Percentiles rank a stretch among this genome's conserved stretches.
These are phyloP conservation scores for Spermophilus dauricus DNA, from an alignment of 2,113 vertebrate genomes.

Conservation along the genomic window DNA sequence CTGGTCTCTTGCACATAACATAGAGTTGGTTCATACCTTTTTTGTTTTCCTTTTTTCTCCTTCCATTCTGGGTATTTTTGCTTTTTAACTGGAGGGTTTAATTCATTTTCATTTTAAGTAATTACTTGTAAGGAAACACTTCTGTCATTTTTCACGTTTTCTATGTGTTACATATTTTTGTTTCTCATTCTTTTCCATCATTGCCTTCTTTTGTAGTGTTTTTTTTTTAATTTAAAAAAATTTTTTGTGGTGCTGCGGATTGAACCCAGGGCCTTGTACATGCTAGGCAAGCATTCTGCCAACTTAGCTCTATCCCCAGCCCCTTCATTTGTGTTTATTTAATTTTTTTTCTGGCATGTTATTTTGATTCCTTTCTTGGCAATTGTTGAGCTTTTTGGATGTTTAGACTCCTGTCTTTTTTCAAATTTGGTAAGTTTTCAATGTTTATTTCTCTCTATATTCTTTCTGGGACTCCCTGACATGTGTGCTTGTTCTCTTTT, in stretches of 20 bases:
- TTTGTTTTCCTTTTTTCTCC: neutral
- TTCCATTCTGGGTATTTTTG: neutral
- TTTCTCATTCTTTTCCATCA: neutral
- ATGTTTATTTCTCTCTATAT: too few relatives aligned
- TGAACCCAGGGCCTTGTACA: too few relatives aligned
- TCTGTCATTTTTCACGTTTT: neutral
- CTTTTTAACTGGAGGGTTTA: neutral
- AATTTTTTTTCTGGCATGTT: neutral
- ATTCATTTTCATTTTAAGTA: too few relatives aligned
- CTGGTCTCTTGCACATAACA: neutral
- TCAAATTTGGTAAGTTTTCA: too few relatives aligned
- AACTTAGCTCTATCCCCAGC: too few relatives aligned
- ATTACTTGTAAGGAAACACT: neutral
- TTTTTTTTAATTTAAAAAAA: too few relatives aligned
- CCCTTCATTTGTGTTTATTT: neutral
- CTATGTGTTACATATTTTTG: neutral
- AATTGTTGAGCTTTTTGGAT: neutral
- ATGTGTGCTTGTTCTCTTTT: neutral
- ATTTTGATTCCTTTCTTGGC: neutral
- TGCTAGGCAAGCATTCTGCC: too few relatives aligned
- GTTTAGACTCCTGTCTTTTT: too few relatives aligned
- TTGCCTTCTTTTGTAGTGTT: too few relatives aligned
- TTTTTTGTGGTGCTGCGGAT: too few relatives aligned
- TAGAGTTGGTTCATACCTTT: neutral
- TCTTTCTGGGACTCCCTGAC: neutral